Evolutionary conservation across 2,113 vertebrate species (phyloP), one percentile per base, ranked within the genome.

Genomic region (Coreoperca whiteheadi): DNA sequence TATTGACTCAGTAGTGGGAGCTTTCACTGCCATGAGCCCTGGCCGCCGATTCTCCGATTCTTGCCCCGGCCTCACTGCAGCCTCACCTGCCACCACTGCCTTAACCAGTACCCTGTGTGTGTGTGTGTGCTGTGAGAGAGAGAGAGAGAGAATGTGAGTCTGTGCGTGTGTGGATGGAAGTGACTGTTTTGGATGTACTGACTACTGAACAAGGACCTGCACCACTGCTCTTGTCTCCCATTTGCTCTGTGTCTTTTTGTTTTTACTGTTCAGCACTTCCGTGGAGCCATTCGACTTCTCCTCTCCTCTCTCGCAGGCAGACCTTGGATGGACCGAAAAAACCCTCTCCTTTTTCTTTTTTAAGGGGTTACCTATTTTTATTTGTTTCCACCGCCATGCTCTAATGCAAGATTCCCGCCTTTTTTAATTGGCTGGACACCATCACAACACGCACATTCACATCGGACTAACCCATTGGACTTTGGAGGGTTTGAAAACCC

Each of bases 81-180:
- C 94, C 92, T 94, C 92, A 89, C 92, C 91, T 91, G 92, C 91
- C 94, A 97, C 97, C 97, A 97, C 97, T 98, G 97, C 98, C 98
- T 99, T 99, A 98, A 97, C 95, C 95, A 97, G 88, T 84, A 86
- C 81, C 90, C 59, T 72, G 71, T 82, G 88, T 91, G 81, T 83
- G 43, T 70, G 77, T 59, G 66, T 74, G 69, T 41, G 53, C 57
- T 28, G 46, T 66, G 73, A 46, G 43, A 46, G 43, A 46, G 43
- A 46, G 41, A 46, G 23, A 51, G 74, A 76, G 63, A 34, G 41
- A 30, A 64, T 74, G 59, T 78, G 48, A 57, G 51, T 50, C 18
- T 39, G 37, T 70, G 67, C 54, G 48, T 50, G 69, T 82, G 41
- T 30, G 61, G 9, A 16, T 77, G 73, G 73, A 94, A 91, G 93